Evolutionary conservation across 2,888 invertebrate genomes (phyloP).

Genomic region (Hoplodrina blanda): DNA sequence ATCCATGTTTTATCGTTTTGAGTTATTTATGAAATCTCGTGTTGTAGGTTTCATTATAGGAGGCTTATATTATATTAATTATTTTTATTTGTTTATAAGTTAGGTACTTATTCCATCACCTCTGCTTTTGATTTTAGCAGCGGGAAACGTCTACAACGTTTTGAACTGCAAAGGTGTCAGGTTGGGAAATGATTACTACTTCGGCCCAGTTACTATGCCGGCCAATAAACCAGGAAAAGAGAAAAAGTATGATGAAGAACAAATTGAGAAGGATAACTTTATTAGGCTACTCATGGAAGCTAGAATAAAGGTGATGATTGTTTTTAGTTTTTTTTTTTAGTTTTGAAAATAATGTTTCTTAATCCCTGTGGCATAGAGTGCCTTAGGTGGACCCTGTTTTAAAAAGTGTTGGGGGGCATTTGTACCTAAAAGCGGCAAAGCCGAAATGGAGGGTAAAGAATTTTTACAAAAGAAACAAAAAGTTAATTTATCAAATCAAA

Average conservation of each 20-base stretch:
- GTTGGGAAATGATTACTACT: conserved; percentile 85
- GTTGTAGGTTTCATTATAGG: neutral
- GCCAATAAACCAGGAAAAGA: conserved; percentile 57
- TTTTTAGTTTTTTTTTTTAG: neutral
- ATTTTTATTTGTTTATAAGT: neutral
- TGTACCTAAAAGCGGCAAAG: too few species aligned
- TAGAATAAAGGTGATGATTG: conserved; percentile 74
- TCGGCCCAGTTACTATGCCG: conserved; percentile 71
- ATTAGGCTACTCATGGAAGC: conserved; percentile 82
- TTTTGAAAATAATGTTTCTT: neutral
- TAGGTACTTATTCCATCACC: neutral
- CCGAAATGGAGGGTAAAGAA: too few species aligned
- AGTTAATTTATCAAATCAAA: too few species aligned
- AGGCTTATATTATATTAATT: too few species aligned
- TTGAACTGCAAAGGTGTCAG: conserved; percentile 84
- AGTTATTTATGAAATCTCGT: neutral
- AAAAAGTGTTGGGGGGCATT: too few species aligned
- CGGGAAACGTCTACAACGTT: conserved; percentile 88
- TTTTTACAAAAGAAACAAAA: too few species aligned
- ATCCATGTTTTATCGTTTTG: neutral
- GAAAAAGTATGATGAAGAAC: conserved; percentile 69
- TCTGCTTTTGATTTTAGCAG: conserved; percentile 74
- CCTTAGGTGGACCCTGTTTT: too few species aligned
- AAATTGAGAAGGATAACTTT: conserved; percentile 78
- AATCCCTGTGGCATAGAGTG: neutral